phyloP scores from a whole-genome alignment of 2,113 vertebrate genomes.

The Channa argus region DNA sequence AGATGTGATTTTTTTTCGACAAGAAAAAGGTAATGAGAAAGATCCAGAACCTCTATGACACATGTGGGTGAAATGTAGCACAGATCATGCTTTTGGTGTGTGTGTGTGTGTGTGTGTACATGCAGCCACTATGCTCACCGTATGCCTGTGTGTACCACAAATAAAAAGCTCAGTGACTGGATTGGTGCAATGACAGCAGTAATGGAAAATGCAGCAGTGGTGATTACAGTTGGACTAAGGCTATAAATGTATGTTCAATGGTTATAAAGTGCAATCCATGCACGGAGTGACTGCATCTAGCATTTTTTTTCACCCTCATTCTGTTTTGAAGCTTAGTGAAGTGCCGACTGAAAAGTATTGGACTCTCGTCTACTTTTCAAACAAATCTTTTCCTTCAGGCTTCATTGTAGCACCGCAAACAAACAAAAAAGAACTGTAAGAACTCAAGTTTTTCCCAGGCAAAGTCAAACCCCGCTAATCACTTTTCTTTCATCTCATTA shows the following conservation, averaged over 20 bases:
- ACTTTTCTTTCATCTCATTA: slow-evolving; percentile 62
- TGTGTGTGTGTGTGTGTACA: not conserved
- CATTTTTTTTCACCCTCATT: slow-evolving; percentile 58
- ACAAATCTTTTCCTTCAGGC: slow-evolving; percentile 53
- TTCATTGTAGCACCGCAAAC: slow-evolving; percentile 44
- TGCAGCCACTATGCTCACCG: slow-evolving; percentile 9
- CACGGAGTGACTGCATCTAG: slow-evolving; percentile 30
- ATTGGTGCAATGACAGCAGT: slow-evolving; percentile 45
- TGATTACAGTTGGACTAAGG: slow-evolving; percentile 29
- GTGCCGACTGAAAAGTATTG: slow-evolving; percentile 74
- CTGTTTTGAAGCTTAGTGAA: slow-evolving; percentile 54
- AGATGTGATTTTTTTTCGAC: not conserved
- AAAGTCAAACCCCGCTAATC: slow-evolving; percentile 59
- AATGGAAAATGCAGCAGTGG: slow-evolving; percentile 48
- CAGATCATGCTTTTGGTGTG: not conserved
- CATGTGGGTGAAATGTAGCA: slow-evolving; percentile 17
- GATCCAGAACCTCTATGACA: not conserved
- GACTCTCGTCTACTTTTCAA: slow-evolving; percentile 58
- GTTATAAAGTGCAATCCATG: slow-evolving; percentile 57
- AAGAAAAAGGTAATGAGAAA: not conserved
- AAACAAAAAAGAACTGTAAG: slow-evolving; percentile 53
- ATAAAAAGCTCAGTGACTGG: slow-evolving; percentile 39
- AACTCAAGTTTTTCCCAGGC: slow-evolving; percentile 48
- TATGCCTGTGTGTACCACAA: slow-evolving; percentile 35
- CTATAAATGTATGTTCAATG: slow-evolving; percentile 50